phyloP scores from a whole-genome alignment of 2,888 invertebrate genomes.

The Arrhopalites spinosus region DNA sequence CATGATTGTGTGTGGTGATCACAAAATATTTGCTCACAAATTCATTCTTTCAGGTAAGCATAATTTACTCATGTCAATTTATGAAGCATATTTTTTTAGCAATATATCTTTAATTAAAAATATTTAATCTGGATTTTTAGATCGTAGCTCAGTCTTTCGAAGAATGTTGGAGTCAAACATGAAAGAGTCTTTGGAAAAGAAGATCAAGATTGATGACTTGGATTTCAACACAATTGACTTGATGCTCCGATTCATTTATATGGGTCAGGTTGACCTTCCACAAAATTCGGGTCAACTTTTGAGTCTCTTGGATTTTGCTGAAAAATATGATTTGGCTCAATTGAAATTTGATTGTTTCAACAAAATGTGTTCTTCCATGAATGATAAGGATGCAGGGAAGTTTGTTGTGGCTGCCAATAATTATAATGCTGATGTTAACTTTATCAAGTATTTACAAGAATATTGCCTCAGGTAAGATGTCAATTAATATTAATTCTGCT shows the following conservation, averaged over 20 bases:
- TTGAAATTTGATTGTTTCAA: conserved; percentile 9
- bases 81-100: no score
- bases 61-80: no score
- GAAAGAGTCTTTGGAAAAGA: background rate
- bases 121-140: background rate
- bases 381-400: conserved; percentile 9
- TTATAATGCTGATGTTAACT: conserved; percentile 1
- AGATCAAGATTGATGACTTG: conserved; percentile 1
- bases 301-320: conserved; percentile 1
- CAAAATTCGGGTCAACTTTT: background rate
- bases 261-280: background rate
- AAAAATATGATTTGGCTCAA: conserved; percentile 11
- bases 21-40: no score
- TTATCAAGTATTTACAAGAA: background rate
- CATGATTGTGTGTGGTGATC: no score
- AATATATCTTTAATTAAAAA: no score
- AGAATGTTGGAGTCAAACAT: conserved; percentile 5
- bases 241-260: background rate
- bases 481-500: background rate
- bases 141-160: conserved; percentile 1
- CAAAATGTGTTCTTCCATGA: background rate
- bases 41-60: no score
- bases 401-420: conserved; percentile 7
- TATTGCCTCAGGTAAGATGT: conserved; percentile 14
- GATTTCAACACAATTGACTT: background rate